Evolutionary conservation across 2,888 invertebrate species (phyloP), one percentile per base, ranked within the genome.

Genomic region (Noctua janthe): DNA sequence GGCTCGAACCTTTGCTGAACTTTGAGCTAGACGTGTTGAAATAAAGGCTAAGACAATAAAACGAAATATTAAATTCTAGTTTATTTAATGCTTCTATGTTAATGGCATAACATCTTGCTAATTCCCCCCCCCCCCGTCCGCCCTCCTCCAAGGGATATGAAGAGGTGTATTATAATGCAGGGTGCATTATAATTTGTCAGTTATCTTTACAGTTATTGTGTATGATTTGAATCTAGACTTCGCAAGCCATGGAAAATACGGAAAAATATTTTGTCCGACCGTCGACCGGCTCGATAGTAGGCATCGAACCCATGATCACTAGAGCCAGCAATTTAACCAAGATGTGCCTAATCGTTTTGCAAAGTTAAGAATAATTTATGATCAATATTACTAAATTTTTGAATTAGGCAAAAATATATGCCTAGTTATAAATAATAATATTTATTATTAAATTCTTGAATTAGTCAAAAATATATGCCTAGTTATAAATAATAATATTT

Each of bases 1-100:
- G 82, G 75, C 88, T 85, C 71, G 43, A 69, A 69, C 76, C 78
- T 66, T 78, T 74, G 62, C 8, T 88, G 86, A 85, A 88, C 86
- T 76, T 76, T 81, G 54, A 54, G 66, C 8, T 81, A 49, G 3
- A 72, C 43, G 74, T 84, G 85, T 69, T 13, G 67, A 51, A 54
- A 86, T 67, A 10, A 49, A 59, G 20, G 72, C 35, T 29, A 75
- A 59, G 17, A 75, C 47, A 78, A 70, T 75, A 72, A 86, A 77
- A 84, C 15, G 6, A 64, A 35, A 17, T 71, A 20, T 71, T 62
- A 1, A n/a, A 29, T 43, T 43, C 23, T 49, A 43, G 0, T n/a
- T 47, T 72, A 64, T 39, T 54, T 15, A 15, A 39, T 1, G 11
- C 49, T 71, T n/a, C 3, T 1, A 3, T 10, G 7, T 8, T 69